phyloP scores from a whole-genome alignment of 2,888 invertebrate species.

The Lasiommata megera region DNA sequence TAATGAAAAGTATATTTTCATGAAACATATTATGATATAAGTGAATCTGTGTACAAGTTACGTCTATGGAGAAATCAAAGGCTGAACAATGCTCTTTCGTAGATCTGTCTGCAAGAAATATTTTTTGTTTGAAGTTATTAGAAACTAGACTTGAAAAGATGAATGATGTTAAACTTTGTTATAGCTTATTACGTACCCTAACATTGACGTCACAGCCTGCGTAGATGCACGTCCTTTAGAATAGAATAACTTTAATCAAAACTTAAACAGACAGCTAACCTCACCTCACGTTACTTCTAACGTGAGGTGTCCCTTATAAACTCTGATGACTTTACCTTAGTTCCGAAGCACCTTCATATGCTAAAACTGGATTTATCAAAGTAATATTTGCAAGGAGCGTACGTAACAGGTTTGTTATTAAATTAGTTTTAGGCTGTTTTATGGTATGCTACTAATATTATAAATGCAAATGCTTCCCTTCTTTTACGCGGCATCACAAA shows the following conservation, averaged over 20 bases:
- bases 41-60: too few species aligned
- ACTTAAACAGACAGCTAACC: constrained; percentile 14
- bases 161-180: too few species aligned
- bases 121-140: too few species aligned
- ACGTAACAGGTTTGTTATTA: constrained; percentile 5
- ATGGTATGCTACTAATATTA: background rate
- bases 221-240: background rate
- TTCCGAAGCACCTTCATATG: constrained; percentile 18
- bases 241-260: constrained; percentile 16
- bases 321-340: constrained; percentile 14
- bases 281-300: too few species aligned
- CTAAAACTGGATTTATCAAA: constrained; percentile 21
- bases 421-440: constrained; percentile 2
- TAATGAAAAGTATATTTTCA: too few species aligned
- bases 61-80: too few species aligned
- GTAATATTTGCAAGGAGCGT: constrained; percentile 19
- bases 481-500: too few species aligned
- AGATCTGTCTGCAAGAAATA: too few species aligned
- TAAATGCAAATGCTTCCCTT: too few species aligned
- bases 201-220: background rate
- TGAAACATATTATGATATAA: too few species aligned
- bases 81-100: too few species aligned
- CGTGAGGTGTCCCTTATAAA: constrained; percentile 20
- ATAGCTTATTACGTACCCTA: background rate
- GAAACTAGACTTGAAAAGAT: too few species aligned